Conservation (phyloP, 2,113 vertebrate genomes). For the Sebastes fasciatus region DNA sequence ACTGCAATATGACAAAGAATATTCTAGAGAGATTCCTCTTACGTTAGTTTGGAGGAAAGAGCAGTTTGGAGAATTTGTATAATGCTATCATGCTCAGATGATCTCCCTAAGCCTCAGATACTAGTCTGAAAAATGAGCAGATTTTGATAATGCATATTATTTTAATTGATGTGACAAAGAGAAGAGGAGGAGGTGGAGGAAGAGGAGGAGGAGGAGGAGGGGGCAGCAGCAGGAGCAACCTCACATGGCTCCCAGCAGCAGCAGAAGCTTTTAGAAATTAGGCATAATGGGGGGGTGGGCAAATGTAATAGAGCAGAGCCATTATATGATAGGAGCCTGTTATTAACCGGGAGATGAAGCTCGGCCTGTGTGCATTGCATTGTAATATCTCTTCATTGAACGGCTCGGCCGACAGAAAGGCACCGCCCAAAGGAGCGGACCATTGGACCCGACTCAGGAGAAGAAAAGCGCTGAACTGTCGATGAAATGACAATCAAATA, state of each 20-base stretch:
- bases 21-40: constrained; percentile 96
- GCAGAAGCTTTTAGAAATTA: constrained; percentile 51
- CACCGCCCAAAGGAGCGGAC: constrained; percentile 84
- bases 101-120: background rate
- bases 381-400: constrained; percentile 55
- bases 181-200: constrained; percentile 14
- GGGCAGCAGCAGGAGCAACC: constrained; percentile 47
- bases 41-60: constrained; percentile 83
- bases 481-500: constrained; percentile 1
- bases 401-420: constrained; percentile 70
- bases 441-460: constrained; percentile 32
- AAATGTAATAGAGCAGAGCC: constrained; percentile 48
- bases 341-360: constrained; percentile 28
- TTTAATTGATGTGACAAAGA: constrained; percentile 60
- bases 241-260: constrained; percentile 67
- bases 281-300: constrained; percentile 49
- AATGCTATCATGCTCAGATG: constrained; percentile 16
- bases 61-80: constrained; percentile 24
- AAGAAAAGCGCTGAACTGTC: constrained; percentile 15
- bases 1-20: constrained; percentile 99
- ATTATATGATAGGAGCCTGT: constrained; percentile 25
- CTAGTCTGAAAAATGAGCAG: background rate
- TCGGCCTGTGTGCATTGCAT: constrained; percentile 58
- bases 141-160: constrained; percentile 25
- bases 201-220: background rate